Evolutionary conservation across 2,888 invertebrate species (phyloP), one percentile per base, ranked within the genome.

Genomic region (Epirrita christyi): DNA sequence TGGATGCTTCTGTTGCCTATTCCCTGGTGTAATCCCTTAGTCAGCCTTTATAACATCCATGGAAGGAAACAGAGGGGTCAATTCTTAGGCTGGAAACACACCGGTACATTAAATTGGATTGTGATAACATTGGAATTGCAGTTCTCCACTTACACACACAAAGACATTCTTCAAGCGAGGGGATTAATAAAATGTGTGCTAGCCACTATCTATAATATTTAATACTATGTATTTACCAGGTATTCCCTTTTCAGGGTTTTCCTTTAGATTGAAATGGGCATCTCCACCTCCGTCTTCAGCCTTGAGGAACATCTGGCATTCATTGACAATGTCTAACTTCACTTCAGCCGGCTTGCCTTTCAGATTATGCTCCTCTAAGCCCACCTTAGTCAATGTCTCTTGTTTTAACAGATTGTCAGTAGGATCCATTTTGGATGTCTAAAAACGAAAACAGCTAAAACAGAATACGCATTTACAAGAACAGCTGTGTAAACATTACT

Each of bases 211-310:
- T 4, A 21, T 21, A 21, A 21, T 4, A 3, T 3, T 21, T 21
- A 21, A 15, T 15, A 14, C 15, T 40, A 14, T 40, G 14, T 40
- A 36, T 40, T 73, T 75, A 81, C 80, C 82, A 71, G 70, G 71
- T 13, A 58, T 71, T 52, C 40, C 51, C 38, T 68, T 71, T 47
- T 77, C 71, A 49, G 64, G 53, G 10, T 76, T 78, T 41, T 70
- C 74, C 55, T 70, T 72, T 56, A 78, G 56, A 59, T 77, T 82
- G 28, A 72, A 64, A 54, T 77, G 76, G 6, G 83, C 80, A 76
- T 91, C 91, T 41, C 92, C 91, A 62, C 91, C 80, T 8, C 92
- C 92, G 61, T 90, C 88, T 64, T 92, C 92, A 57, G 90, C 83
- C 58, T 81, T 86, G 32, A 92, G 68, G 56, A 91, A 87, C 73